Conservation (phyloP, 2,113 vertebrate species). For the Danio rerio region DNA sequence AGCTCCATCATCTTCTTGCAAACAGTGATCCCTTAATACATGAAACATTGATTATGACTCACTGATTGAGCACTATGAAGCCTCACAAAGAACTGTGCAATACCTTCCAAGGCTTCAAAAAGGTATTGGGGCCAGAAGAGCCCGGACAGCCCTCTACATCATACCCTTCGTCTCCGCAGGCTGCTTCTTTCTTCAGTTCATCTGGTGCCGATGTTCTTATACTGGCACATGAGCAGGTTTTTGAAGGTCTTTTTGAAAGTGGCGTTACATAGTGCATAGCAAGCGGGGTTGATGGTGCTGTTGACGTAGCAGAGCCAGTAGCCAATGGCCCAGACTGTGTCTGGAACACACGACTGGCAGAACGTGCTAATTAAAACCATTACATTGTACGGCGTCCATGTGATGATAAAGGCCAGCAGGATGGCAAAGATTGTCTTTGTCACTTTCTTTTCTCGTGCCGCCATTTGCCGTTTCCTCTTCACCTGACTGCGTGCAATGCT, state of each 20-base stretch:
- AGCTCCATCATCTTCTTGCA: not conserved
- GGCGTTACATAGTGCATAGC: constrained; percentile 97
- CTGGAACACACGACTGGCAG: constrained; percentile 91
- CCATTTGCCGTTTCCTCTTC: constrained; percentile 96
- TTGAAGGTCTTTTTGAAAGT: constrained; percentile 99
- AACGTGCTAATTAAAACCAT: constrained; percentile 99
- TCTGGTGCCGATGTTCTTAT: constrained; percentile 95
- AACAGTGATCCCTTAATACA: constrained; percentile 7
- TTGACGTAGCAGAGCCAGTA: constrained; percentile 99
- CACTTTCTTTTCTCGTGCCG: constrained; percentile 96
- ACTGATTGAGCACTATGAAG: constrained; percentile 19
- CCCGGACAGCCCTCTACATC: not conserved
- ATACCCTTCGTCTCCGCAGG: not conserved
- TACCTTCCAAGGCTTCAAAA: constrained; percentile 28
- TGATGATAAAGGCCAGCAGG: constrained; percentile 95
- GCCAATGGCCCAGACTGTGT: constrained; percentile 94
- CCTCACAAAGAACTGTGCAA: constrained; percentile 27
- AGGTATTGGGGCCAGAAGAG: constrained; percentile 9
- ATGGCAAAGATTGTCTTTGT: constrained; percentile 98
- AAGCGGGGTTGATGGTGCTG: constrained; percentile 98
- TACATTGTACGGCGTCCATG: constrained; percentile 98
- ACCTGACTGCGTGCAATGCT: constrained; percentile 97
- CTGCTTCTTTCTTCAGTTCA: constrained; percentile 70
- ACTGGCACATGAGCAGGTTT: constrained; percentile 96
- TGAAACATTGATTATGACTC: constrained; percentile 2